These are phyloP conservation scores for Heliornis fulica DNA, from an alignment of 2,113 vertebrate genomes.

Conservation along the genomic window DNA sequence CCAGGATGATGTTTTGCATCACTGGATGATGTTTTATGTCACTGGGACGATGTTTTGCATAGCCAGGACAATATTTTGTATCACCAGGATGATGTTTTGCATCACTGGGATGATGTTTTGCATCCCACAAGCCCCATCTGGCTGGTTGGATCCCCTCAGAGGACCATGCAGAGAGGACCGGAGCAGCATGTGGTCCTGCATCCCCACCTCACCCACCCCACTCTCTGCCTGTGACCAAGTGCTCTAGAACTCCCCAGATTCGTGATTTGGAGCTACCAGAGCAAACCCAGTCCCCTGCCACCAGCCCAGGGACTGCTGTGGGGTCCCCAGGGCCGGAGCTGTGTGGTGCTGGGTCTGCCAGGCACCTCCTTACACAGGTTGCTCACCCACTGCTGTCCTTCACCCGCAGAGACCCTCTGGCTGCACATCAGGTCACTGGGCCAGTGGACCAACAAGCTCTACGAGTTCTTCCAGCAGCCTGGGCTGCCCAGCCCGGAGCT, in stretches of 20 bases:
- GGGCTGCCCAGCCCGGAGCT: not conserved
- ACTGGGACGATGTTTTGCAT: too few relatives aligned
- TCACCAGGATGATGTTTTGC: too few relatives aligned
- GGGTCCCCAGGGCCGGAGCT: too few relatives aligned
- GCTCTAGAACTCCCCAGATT: not conserved
- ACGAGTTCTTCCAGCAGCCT: constrained; percentile 79
- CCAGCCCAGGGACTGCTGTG: fast-evolving
- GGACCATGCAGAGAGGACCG: not conserved
- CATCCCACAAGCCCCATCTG: fast-evolving
- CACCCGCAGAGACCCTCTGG: constrained; percentile 81
- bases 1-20: too few relatives aligned
- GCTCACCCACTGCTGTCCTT: not conserved
- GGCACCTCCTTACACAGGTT: fast-evolving
- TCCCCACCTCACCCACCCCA: not conserved
- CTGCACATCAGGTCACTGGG: constrained; percentile 86
- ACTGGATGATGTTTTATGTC: too few relatives aligned
- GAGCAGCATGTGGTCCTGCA: fast-evolving
- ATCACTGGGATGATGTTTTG: fast-evolving
- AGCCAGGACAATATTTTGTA: too few relatives aligned
- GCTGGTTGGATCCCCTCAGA: not conserved
- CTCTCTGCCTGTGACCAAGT: not conserved
- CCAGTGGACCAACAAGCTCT: constrained; percentile 88
- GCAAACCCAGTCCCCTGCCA: not conserved
- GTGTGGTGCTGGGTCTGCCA: not conserved
- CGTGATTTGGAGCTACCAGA: not conserved